These are phyloP conservation scores for Eurosta solidaginis DNA, from an alignment of 1,140 invertebrate genomes.

Conservation along the genomic window DNA sequence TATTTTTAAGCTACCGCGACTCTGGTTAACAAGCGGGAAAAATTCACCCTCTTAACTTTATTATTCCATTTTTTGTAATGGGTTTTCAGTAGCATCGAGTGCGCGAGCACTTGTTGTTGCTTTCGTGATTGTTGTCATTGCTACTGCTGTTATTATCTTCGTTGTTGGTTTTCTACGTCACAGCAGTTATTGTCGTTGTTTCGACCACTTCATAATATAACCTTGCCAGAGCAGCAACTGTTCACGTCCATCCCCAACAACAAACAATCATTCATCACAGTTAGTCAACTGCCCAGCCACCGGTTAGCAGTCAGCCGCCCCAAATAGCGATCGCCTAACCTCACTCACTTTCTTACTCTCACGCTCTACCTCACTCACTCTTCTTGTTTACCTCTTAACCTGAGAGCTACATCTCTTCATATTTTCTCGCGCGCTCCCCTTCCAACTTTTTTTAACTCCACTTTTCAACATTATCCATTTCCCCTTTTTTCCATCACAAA, in stretches of 20 bases:
- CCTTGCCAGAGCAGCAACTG: neutral
- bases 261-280: neutral
- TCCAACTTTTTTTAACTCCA: no score
- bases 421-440: no score
- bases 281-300: neutral
- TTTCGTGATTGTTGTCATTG: neutral
- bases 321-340: neutral
- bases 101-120: neutral
- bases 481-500: no score
- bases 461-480: no score
- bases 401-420: neutral
- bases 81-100: no score
- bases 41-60: constrained; percentile 28
- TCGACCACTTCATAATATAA: constrained; percentile 26
- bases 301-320: neutral
- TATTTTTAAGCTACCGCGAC: neutral
- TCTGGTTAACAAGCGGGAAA: constrained; percentile 27
- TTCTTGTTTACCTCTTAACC: neutral
- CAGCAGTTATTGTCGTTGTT: neutral
- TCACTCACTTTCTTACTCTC: neutral
- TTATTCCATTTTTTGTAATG: neutral
- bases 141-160: neutral
- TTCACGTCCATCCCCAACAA: neutral
- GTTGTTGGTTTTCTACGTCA: neutral
- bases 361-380: neutral